phyloP scores from a whole-genome alignment of 2,888 invertebrate genomes.

The Drosophila villosipedis region DNA sequence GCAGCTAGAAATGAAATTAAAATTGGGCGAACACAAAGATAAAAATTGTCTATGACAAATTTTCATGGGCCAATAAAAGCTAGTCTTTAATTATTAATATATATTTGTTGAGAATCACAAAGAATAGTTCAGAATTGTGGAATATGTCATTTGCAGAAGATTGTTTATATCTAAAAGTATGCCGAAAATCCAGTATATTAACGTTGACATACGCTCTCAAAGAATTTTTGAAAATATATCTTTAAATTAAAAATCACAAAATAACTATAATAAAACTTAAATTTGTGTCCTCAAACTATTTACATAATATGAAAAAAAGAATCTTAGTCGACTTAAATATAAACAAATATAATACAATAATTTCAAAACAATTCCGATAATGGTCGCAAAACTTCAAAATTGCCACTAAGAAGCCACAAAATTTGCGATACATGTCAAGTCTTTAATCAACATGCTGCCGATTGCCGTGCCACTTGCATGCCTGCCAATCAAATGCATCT shows the following conservation, averaged over 20 bases:
- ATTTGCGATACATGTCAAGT: neutral
- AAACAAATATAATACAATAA: neutral
- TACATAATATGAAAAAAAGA: neutral
- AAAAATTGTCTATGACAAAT: neutral
- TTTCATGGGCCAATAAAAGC: neutral
- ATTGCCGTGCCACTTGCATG: slow-evolving; percentile 17
- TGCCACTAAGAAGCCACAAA: slow-evolving; percentile 2
- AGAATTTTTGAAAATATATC: neutral
- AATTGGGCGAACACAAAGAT: neutral
- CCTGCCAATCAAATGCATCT: slow-evolving; percentile 17
- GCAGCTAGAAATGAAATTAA: slow-evolving; percentile 6
- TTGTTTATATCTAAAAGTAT: neutral
- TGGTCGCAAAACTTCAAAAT: neutral
- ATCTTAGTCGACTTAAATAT: neutral
- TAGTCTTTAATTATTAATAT: neutral
- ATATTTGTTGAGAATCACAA: neutral
- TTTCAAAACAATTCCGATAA: neutral
- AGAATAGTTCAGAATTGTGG: neutral
- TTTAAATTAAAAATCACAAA: neutral
- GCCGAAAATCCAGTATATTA: neutral
- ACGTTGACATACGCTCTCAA: neutral
- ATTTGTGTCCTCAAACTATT: neutral
- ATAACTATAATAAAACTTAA: neutral
- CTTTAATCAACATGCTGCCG: slow-evolving; percentile 10
- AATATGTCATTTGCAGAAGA: neutral